Evolutionary conservation across 2,888 invertebrate species (phyloP).

Genomic region (Patella depressa): DNA sequence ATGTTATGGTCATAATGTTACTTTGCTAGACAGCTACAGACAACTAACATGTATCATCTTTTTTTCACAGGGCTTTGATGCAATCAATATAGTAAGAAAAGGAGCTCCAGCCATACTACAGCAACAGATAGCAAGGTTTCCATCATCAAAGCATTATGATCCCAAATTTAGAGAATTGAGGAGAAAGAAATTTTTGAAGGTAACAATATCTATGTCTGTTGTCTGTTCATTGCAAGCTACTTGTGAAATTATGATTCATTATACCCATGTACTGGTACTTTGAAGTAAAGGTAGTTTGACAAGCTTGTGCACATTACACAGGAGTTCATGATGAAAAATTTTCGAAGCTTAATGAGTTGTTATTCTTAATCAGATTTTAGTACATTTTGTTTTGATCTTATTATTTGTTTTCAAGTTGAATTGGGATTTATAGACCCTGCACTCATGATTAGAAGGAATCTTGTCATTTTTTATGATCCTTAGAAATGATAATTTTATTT

Average conservation of each 20-base stretch:
- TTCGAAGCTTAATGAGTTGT: neutral
- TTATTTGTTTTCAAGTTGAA: neutral
- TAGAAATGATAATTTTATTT: neutral
- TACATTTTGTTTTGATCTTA: neutral
- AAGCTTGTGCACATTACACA: too few relatives aligned
- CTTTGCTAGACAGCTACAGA: too few relatives aligned
- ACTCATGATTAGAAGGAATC: too few relatives aligned
- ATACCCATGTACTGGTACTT: too few relatives aligned
- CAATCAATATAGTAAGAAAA: neutral
- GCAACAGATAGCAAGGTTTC: slow-evolving; percentile 27
- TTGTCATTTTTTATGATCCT: too few relatives aligned
- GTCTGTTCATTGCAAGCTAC: too few relatives aligned
- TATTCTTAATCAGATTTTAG: neutral
- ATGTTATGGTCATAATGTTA: too few relatives aligned
- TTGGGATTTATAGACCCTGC: too few relatives aligned
- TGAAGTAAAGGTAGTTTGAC: neutral
- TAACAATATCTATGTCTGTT: slow-evolving; percentile 15
- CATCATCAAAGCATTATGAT: slow-evolving; percentile 79
- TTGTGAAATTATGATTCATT: too few relatives aligned
- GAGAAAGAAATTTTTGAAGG: slow-evolving; percentile 68
- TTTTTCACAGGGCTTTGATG: neutral
- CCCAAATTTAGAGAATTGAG: slow-evolving; percentile 85
- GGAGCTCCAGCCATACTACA: slow-evolving; percentile 17
- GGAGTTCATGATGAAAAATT: neutral
- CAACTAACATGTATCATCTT: too few relatives aligned